Percentiles rank a stretch among this genome's conserved stretches.
These are phyloP conservation scores for Drosophila nigricruria DNA, from an alignment of 2,888 invertebrate species.

Conservation along the genomic window DNA sequence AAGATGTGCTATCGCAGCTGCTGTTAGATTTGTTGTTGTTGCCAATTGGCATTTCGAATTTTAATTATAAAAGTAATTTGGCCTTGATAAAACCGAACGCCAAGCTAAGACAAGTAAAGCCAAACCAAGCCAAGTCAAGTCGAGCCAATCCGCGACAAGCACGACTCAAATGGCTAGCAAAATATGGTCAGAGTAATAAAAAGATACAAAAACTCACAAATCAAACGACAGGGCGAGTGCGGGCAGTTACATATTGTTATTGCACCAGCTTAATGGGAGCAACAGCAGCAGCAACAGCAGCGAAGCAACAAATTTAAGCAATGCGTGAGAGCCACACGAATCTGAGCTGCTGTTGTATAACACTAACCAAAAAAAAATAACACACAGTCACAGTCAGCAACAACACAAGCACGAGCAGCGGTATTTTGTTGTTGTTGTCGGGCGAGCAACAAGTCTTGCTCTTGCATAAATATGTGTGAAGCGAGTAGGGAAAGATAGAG, in stretches of 20 bases:
- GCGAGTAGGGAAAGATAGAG: slow-evolving; percentile 7
- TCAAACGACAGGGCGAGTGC: slow-evolving; percentile 1
- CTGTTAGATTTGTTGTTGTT: slow-evolving; percentile 1
- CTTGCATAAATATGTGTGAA: slow-evolving; percentile 63
- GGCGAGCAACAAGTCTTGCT: slow-evolving; percentile 73
- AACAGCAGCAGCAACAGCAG: slow-evolving; percentile 21
- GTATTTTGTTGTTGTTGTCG: slow-evolving; percentile 27
- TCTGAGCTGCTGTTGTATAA: slow-evolving; percentile 71
- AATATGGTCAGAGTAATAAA: slow-evolving; percentile 41
- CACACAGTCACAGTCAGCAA: slow-evolving; percentile 29
- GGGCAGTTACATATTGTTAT: slow-evolving; percentile 24
- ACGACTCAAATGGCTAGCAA: slow-evolving; percentile 39
- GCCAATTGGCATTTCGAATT: slow-evolving; percentile 27
- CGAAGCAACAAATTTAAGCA: slow-evolving; percentile 15
- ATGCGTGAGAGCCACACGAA: slow-evolving; percentile 52
- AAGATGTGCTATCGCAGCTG: slow-evolving; percentile 19
- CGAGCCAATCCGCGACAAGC: slow-evolving; percentile 41
- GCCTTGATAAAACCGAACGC: slow-evolving; percentile 43
- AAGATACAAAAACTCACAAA: slow-evolving; percentile 14
- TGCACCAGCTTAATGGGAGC: slow-evolving; percentile 32
- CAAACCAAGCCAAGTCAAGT: slow-evolving; percentile 12
- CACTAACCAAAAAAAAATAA: slow-evolving; percentile 63
- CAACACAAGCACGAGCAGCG: slow-evolving; percentile 11
- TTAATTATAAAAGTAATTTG: slow-evolving; percentile 49
- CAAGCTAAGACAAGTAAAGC: slow-evolving; percentile 23